phyloP scores from a whole-genome alignment of 2,113 vertebrate species.

The Gobio gobio region DNA sequence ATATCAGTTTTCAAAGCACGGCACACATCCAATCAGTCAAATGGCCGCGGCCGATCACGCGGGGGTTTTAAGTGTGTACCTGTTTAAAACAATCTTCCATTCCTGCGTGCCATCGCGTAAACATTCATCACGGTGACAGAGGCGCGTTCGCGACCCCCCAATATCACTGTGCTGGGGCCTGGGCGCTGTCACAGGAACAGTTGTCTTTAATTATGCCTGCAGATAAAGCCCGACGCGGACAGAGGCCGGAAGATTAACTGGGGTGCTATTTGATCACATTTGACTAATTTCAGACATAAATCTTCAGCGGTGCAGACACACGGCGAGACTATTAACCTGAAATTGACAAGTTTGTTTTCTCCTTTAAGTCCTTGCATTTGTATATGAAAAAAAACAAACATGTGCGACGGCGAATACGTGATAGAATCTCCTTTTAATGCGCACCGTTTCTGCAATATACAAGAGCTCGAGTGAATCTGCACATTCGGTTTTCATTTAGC shows the following conservation, averaged over 20 bases:
- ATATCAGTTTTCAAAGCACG: constrained; percentile 72
- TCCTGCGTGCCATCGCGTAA: constrained; percentile 67
- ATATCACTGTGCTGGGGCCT: constrained; percentile 78
- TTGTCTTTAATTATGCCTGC: constrained; percentile 83
- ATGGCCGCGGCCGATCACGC: constrained; percentile 69
- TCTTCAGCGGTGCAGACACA: constrained; percentile 76
- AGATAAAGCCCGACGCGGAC: constrained; percentile 82
- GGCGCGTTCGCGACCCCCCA: constrained; percentile 69
- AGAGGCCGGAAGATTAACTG: constrained; percentile 81
- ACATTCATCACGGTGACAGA: constrained; percentile 82
- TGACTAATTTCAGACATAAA: constrained; percentile 86
- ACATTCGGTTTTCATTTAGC: constrained; percentile 43
- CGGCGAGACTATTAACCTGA: constrained; percentile 73
- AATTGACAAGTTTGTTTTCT: constrained; percentile 63
- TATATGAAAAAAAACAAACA: constrained; percentile 6
- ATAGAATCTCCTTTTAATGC: not conserved
- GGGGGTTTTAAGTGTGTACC: constrained; percentile 77
- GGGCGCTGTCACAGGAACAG: constrained; percentile 77
- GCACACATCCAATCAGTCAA: constrained; percentile 72
- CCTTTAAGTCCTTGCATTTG: not conserved
- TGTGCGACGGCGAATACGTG: not conserved
- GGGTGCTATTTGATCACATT: constrained; percentile 85
- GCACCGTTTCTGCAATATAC: not conserved
- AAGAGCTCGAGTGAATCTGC: not conserved
- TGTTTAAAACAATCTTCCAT: constrained; percentile 79